A percentile compares a stretch with the other conserved stretches of the same genome.
These are phyloP conservation scores for Carcharodon carcharias DNA, from an alignment of 2,797 vertebrate species.

Conservation along the genomic window DNA sequence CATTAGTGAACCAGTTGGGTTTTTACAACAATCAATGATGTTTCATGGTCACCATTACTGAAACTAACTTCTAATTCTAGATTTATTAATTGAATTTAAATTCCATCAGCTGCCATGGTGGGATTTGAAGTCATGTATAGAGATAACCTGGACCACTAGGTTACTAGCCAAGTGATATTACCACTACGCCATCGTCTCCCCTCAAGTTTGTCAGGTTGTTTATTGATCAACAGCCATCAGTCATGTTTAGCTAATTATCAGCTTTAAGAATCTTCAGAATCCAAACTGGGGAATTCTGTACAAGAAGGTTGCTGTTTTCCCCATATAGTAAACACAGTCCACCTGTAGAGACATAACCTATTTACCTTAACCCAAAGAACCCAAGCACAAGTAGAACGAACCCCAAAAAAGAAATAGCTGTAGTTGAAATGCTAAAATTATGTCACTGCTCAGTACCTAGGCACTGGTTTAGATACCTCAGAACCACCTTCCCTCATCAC, in stretches of 20 bases:
- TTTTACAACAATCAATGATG: too few relatives aligned
- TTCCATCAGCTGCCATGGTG: too few relatives aligned
- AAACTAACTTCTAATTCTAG: too few relatives aligned
- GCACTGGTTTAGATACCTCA: background rate
- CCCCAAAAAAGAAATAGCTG: background rate
- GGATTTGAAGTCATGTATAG: too few relatives aligned
- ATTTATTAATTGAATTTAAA: too few relatives aligned
- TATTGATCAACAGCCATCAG: too few relatives aligned
- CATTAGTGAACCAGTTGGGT: too few relatives aligned
- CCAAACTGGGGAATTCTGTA: background rate
- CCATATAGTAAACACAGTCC: background rate
- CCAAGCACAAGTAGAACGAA: background rate
- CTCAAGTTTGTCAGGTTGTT: background rate
- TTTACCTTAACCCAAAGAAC: background rate
- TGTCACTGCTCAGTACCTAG: background rate
- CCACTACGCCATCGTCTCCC: too few relatives aligned
- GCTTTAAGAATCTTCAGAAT: background rate
- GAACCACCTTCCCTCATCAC: background rate
- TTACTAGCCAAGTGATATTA: too few relatives aligned
- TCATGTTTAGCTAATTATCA: background rate
- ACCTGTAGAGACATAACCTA: background rate
- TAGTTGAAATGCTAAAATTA: too few relatives aligned
- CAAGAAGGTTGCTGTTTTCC: background rate
- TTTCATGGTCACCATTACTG: too few relatives aligned
- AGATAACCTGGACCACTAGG: too few relatives aligned